Conservation (phyloP, 1,140 invertebrate genomes). For the Calliphora vicina region DNA sequence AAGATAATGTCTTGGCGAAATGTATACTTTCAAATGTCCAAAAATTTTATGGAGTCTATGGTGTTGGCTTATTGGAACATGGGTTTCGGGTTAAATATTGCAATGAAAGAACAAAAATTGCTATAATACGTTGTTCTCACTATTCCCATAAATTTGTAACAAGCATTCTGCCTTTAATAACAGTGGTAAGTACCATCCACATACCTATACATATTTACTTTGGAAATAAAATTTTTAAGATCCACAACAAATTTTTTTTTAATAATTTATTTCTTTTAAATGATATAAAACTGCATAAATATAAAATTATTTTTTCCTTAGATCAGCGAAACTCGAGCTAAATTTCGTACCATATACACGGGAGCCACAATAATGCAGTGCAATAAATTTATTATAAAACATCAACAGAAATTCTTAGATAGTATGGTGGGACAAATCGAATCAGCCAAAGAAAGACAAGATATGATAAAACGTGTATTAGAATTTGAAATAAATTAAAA, state of each 20-base stretch:
- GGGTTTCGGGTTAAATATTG: constrained; percentile 81
- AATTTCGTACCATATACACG: constrained; percentile 72
- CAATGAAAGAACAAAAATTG: constrained; percentile 76
- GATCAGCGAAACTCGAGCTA: constrained; percentile 69
- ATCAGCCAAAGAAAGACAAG: constrained; percentile 66
- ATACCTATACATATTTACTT: not conserved
- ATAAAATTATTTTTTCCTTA: constrained; percentile 44
- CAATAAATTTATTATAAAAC: constrained; percentile 74
- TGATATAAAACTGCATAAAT: no score
- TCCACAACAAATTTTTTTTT: no score
- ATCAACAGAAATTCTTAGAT: constrained; percentile 67
- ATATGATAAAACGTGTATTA: constrained; percentile 66
- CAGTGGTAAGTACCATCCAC: constrained; percentile 48
- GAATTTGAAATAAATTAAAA: constrained; percentile 61
- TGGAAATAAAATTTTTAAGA: no score
- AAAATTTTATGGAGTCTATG: constrained; percentile 77
- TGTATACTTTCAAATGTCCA: constrained; percentile 71
- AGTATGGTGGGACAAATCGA: constrained; percentile 51
- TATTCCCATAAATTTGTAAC: constrained; percentile 76
- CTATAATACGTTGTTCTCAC: constrained; percentile 74
- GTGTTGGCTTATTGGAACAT: constrained; percentile 70
- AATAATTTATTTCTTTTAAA: no score
- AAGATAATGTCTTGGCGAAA: constrained; percentile 67
- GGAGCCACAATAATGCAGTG: constrained; percentile 82
- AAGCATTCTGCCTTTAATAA: constrained; percentile 73